phyloP scores from a whole-genome alignment of 2,888 invertebrate genomes.

The Drosophila greeni region DNA sequence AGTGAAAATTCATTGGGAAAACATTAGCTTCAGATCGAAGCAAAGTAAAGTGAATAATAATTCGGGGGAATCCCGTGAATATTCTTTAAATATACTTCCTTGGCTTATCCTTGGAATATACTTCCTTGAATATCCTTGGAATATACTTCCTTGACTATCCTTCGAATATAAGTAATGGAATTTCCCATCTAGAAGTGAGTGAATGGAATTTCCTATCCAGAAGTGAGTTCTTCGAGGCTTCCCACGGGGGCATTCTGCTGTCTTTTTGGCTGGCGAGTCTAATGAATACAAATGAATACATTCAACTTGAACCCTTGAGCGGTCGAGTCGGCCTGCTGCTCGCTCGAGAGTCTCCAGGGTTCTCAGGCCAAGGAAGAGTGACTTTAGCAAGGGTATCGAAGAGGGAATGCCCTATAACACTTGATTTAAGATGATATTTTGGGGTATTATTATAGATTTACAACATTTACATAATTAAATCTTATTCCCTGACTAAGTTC shows the following conservation, averaged over 20 bases:
- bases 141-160: too few relatives aligned
- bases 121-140: too few relatives aligned
- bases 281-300: slow-evolving; percentile 35
- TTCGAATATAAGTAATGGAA: background rate
- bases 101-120: too few relatives aligned
- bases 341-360: slow-evolving; percentile 11
- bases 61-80: background rate
- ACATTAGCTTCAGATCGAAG: slow-evolving; percentile 35
- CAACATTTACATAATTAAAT: too few relatives aligned
- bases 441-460: too few relatives aligned
- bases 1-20: slow-evolving; percentile 35
- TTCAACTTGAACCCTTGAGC: slow-evolving; percentile 24
- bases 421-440: too few relatives aligned
- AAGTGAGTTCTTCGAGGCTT: slow-evolving; percentile 9
- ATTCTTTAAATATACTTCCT: background rate
- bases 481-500: background rate
- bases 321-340: slow-evolving; percentile 12
- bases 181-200: too few relatives aligned
- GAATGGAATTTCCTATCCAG: too few relatives aligned
- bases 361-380: slow-evolving; percentile 1
- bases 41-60: slow-evolving; percentile 11
- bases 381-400: background rate
- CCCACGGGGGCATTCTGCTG: background rate
- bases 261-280: slow-evolving; percentile 13
- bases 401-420: background rate